phyloP scores from a whole-genome alignment of 1,140 invertebrate species.

The Chrysomallon squamiferum region DNA sequence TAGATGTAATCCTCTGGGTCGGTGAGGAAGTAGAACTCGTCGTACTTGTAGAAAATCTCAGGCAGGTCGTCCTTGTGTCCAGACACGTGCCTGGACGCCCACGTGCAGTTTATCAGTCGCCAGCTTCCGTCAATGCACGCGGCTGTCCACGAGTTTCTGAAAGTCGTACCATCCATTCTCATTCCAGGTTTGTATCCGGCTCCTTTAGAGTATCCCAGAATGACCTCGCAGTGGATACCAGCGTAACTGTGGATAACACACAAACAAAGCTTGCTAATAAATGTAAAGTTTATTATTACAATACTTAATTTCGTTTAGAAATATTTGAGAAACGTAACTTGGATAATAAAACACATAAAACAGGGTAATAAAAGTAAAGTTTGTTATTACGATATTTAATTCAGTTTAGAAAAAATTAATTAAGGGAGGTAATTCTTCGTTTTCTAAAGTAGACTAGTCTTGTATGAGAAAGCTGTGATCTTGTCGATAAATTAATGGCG shows the following conservation, averaged over 20 bases:
- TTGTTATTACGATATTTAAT: too few species aligned
- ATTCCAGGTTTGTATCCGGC: constrained; percentile 98
- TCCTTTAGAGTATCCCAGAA: constrained; percentile 98
- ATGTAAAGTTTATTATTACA: too few species aligned
- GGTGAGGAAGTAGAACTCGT: constrained; percentile 67
- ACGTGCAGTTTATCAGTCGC: constrained; percentile 63
- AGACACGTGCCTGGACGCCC: constrained; percentile 63
- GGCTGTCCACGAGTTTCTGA: constrained; percentile 60
- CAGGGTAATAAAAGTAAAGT: too few species aligned
- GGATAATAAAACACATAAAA: too few species aligned
- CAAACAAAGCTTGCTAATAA: too few species aligned
- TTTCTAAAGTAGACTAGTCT: too few species aligned
- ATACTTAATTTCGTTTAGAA: too few species aligned
- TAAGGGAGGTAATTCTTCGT: too few species aligned
- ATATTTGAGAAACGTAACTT: too few species aligned
- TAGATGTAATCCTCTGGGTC: constrained; percentile 68
- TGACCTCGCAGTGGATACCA: constrained; percentile 97
- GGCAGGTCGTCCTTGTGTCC: constrained; percentile 57
- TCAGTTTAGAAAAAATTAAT: too few species aligned
- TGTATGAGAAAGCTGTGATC: too few species aligned
- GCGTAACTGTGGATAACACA: constrained; percentile 78
- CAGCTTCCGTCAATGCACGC: constrained; percentile 57
- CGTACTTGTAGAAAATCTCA: constrained; percentile 57
- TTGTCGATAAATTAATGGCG: too few species aligned
- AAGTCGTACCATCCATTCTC: constrained; percentile 95